Evolutionary conservation across 23 tunicate species (phyloP), one percentile per base, ranked within the genome.

Genomic region (Oikopleura vanhoeffeni): DNA sequence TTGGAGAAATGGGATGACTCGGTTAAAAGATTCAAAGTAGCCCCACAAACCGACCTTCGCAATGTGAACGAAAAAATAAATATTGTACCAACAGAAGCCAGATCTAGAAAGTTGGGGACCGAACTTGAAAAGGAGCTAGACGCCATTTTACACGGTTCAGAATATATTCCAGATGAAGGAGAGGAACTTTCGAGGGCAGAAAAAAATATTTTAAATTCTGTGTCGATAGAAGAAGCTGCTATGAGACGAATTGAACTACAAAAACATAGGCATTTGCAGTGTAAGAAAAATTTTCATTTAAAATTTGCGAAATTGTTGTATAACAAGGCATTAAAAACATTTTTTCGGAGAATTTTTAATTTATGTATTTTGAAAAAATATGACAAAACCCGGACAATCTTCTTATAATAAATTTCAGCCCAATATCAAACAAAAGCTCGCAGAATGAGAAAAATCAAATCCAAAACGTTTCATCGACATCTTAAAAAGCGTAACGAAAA

Each of bases 401-500:
- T 49, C 18, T 49, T 8, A 49, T 8, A 49, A 8, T 49, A 49
- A 49, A 49, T 49, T 49, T 49, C 60, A 49, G 60, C 79, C 3
- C 34, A 71, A 38, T 71, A 71, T 30, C 79, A 71, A 71, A 4
- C 2, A 18, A 71, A 71, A 32, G 79, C 79, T 2, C 79, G 79
- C 34, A 33, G 79, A 18, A 71, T 71, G 79, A 33, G 79, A 71
- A 71, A 71, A 30, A 71, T 71, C 34, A 71, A 71, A 38, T 71
- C 79, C 3, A 71, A 71, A 71, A 71, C 34, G 34, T 71, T 71
- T 30, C 79, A 71, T 71, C 79, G 79, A 2, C 79, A 71, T 71
- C 32, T 71, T 33, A 18, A 30, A 71, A 71, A 71, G 32, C 79
- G 79, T 4, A 38, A 71, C 3, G 32, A 71, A 71, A 71, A 71